Conservation (phyloP, 2,113 vertebrate species). For the Tachysurus vachellii region DNA sequence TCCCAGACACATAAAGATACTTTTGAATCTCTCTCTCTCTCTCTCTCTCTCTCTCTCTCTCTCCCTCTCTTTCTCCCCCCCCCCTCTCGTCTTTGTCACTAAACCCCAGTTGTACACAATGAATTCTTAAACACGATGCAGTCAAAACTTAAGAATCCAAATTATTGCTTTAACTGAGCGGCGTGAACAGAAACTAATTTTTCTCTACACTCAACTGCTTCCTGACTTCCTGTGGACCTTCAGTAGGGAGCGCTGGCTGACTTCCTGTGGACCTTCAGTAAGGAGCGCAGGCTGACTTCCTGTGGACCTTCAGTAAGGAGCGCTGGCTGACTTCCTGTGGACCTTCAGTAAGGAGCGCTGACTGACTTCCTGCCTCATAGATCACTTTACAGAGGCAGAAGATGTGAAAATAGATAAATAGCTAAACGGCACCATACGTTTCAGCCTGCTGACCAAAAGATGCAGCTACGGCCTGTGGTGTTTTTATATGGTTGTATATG, state of each 20-base stretch:
- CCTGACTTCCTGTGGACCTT: neutral
- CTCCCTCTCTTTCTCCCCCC: no score
- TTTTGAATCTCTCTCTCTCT: neutral
- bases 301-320: neutral
- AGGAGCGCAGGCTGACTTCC: no score
- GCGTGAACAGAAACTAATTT: neutral
- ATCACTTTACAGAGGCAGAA: neutral
- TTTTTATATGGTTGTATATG: neutral
- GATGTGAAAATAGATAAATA: neutral
- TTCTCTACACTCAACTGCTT: neutral
- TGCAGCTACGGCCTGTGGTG: neutral
- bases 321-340: neutral
- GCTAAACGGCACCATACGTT: neutral
- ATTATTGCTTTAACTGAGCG: constrained; percentile 48
- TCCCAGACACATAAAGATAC: constrained; percentile 19
- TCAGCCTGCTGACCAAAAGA: neutral
- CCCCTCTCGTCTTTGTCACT: neutral
- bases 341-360: neutral
- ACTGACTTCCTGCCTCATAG: neutral
- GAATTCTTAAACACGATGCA: neutral
- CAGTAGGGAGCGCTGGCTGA: neutral
- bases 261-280: neutral
- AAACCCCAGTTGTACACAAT: neutral
- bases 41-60: no score
- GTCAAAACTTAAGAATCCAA: neutral